A percentile compares a stretch with the other conserved stretches of the same genome.
Conservation (phyloP, 2,113 vertebrate species). For the Neodontobutis hainanensis region DNA sequence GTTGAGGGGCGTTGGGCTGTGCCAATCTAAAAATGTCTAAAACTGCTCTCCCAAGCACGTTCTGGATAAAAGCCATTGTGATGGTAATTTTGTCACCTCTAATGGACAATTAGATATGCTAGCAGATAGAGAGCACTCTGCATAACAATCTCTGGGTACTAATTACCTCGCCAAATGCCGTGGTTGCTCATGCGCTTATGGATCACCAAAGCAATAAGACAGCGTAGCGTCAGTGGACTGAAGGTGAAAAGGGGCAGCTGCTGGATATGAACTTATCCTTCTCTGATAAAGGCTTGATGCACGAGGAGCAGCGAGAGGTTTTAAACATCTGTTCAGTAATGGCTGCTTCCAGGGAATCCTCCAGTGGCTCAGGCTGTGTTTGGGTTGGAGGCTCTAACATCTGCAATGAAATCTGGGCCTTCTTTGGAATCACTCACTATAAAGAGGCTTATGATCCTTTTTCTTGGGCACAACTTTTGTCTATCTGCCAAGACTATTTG, state of each 20-base stretch:
- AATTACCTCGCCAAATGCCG: slow-evolving; percentile 60
- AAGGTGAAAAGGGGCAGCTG: slow-evolving; percentile 55
- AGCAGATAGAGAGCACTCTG: slow-evolving; percentile 56
- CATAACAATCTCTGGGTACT: slow-evolving; percentile 58
- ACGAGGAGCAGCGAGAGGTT: slow-evolving; percentile 35
- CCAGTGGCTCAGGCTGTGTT: background rate
- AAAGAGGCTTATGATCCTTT: background rate
- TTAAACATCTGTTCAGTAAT: slow-evolving; percentile 33
- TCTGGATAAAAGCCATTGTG: slow-evolving; percentile 63
- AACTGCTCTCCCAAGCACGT: slow-evolving; percentile 51
- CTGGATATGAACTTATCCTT: slow-evolving; percentile 52
- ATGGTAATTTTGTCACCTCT: slow-evolving; percentile 74
- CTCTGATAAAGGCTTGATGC: slow-evolving; percentile 46
- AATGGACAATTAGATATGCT: slow-evolving; percentile 77
- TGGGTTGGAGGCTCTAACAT: background rate
- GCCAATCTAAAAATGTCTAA: slow-evolving; percentile 50
- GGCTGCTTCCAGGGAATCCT: slow-evolving; percentile 18
- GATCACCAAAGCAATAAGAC: slow-evolving; percentile 50
- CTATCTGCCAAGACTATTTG: background rate
- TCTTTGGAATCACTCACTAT: background rate
- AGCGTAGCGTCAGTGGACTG: slow-evolving; percentile 24
- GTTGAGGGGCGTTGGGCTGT: slow-evolving; percentile 39
- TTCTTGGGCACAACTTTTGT: background rate
- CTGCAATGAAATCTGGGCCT: background rate
- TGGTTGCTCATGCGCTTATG: slow-evolving; percentile 40